These are phyloP conservation scores for Clarias platycephalus DNA, from an alignment of 2,797 vertebrate genomes.

Conservation along the genomic window DNA sequence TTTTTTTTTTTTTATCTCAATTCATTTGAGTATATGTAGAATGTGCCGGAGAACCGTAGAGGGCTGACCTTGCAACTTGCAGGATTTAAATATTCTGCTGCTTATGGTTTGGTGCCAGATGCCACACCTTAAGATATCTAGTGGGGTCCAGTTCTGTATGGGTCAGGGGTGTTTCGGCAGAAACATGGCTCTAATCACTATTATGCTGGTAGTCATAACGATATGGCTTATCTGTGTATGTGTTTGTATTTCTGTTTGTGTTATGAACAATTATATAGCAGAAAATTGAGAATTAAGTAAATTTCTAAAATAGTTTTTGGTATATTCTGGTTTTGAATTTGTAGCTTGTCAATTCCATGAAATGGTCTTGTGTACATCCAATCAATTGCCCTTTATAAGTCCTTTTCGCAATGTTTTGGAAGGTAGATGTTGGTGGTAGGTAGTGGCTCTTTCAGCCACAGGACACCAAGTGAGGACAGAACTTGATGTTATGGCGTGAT, in stretches of 20 bases:
- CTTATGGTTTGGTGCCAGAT: too few species aligned
- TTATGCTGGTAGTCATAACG: too few species aligned
- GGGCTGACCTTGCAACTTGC: too few species aligned
- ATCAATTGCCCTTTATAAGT: neutral
- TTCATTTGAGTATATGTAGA: too few species aligned
- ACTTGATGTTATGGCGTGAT: neutral
- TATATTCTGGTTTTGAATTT: neutral
- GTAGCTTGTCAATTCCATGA: neutral
- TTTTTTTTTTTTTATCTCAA: too few species aligned
- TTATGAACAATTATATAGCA: neutral
- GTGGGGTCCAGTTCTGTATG: too few species aligned
- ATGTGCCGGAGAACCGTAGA: too few species aligned
- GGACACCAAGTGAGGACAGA: neutral
- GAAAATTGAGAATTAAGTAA: neutral
- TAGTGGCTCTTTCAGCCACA: neutral
- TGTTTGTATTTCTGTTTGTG: neutral
- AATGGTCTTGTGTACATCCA: neutral
- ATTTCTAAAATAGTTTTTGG: neutral
- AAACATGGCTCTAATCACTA: too few species aligned
- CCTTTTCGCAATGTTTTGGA: neutral
- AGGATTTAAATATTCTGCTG: too few species aligned
- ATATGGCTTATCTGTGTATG: too few species aligned
- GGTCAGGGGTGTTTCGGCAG: too few species aligned
- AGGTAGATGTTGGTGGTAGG: neutral
- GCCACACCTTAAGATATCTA: too few species aligned